A percentile compares a stretch with the other conserved stretches of the same genome.
Evolutionary conservation across 2,113 vertebrate species (phyloP).

Genomic region (Felis chaus): DNA sequence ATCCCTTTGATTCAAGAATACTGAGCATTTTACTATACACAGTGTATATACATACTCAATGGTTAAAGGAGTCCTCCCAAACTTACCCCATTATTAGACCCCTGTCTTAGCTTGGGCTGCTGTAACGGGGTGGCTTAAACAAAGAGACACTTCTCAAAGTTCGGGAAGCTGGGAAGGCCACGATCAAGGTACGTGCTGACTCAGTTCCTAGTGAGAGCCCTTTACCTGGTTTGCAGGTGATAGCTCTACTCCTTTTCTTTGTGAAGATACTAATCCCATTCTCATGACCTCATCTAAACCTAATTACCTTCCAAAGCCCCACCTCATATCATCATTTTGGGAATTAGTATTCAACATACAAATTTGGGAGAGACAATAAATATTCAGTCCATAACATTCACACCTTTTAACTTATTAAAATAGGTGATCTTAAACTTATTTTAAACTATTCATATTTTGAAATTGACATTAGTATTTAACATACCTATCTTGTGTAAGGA

Average conservation of each 20-base stretch:
- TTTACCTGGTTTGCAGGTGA: background rate
- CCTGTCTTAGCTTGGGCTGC: accelerated
- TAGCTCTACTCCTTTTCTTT: background rate
- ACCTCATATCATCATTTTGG: background rate
- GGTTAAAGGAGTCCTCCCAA: background rate
- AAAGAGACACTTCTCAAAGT: background rate
- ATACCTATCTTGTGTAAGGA: background rate
- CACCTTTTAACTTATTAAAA: background rate
- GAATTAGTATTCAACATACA: background rate
- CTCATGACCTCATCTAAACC: background rate
- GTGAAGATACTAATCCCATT: background rate
- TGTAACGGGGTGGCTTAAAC: background rate
- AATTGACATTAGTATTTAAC: background rate
- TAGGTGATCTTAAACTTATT: background rate
- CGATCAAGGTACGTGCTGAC: background rate
- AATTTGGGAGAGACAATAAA: background rate
- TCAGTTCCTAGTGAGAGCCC: background rate
- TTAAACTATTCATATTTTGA: background rate
- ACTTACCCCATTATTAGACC: background rate
- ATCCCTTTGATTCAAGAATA: background rate
- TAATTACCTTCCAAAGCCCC: background rate
- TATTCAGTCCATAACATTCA: background rate
- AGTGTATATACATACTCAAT: background rate
- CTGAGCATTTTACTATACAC: background rate
- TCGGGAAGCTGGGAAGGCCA: background rate